Conservation (phyloP, 2,888 invertebrate species). For the Dilophus febrilis region DNA sequence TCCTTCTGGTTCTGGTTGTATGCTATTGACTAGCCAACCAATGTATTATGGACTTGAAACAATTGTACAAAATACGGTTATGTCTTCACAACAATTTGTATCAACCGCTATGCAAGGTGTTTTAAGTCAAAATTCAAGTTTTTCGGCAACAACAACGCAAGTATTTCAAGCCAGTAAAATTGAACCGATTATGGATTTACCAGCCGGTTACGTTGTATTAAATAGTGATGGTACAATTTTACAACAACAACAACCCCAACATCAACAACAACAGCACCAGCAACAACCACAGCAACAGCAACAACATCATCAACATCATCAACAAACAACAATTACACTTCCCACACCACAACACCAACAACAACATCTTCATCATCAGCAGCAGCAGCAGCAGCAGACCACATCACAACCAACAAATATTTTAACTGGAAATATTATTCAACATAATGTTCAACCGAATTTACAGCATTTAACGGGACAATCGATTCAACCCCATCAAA, state of each 20-base stretch:
- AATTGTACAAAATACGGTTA: constrained; percentile 73
- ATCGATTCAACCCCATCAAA: constrained; percentile 1
- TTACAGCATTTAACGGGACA: too few relatives aligned
- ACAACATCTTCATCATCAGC: constrained; percentile 9
- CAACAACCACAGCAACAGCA: constrained; percentile 10
- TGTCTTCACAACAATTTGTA: constrained; percentile 77
- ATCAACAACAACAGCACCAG: constrained; percentile 10
- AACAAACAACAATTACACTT: constrained; percentile 9
- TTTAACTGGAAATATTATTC: too few relatives aligned
- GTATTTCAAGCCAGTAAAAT: constrained; percentile 74
- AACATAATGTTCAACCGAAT: too few relatives aligned
- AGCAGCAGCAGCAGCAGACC: constrained; percentile 9
- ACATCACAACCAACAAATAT: not conserved
- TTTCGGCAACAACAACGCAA: constrained; percentile 61
- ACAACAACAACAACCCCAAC: constrained; percentile 13
- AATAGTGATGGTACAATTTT: constrained; percentile 35
- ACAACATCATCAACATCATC: constrained; percentile 9
- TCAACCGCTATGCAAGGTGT: constrained; percentile 67
- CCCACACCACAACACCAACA: constrained; percentile 8
- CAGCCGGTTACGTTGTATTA: constrained; percentile 51
- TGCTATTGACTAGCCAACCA: constrained; percentile 50
- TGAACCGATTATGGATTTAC: constrained; percentile 62
- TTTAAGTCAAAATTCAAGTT: constrained; percentile 64
- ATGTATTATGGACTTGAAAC: constrained; percentile 72
- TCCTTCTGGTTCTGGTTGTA: constrained; percentile 33